Evolutionary conservation across 2,797 vertebrate species (phyloP), one percentile per base, ranked within the genome.

Genomic region (Lutjanus campechanus): DNA sequence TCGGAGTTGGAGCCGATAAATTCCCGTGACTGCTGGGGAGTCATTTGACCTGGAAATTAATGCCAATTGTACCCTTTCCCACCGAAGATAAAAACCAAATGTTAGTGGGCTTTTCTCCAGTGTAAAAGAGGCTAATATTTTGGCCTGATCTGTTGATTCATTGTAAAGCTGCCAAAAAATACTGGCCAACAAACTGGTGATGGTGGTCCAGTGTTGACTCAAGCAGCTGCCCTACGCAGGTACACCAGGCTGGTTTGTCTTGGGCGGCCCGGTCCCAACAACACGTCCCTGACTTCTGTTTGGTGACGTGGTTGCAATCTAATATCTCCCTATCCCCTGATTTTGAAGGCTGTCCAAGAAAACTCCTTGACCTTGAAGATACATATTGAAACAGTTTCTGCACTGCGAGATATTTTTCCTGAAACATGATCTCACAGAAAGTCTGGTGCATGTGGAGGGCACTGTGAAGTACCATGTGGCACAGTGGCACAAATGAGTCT

Each of bases 401-500:
- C 60, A 2, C 58, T 43, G 60, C 46, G 7, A 71, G 66, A 50
- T 58, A 66, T 83, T 86, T 89, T 76, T 64, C 63, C 61, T 85
- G 77, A 83, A 91, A 87, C 74, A 15, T 69, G 74, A 88, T 74
- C 77, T 56, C 51, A 40, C 53, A 51, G 60, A 56, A 59, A 50
- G 65, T 50, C 43, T 12, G 58, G 69, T 77, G 76, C 83, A 83
- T 47, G 66, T 16, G 61, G 64, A 86, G 88, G 77, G 69, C 81
- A 77, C 50, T 19, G 76, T 40, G 66, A 81, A 70, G 59, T 19
- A 22, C 69, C 16, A 73, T 69, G 76, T 78, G 77, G 83, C 74
- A 87, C 77, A 36, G 75, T 67, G 78, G 84, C 82, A 93, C 88
- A 93, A 90, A 80, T 72, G 43, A 66, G 20, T 59, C 91, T 91